A percentile compares a stretch with the other conserved stretches of the same genome.
These are phyloP conservation scores for Hylyphantes graminicola DNA, from an alignment of 1,140 invertebrate genomes.

Conservation along the genomic window DNA sequence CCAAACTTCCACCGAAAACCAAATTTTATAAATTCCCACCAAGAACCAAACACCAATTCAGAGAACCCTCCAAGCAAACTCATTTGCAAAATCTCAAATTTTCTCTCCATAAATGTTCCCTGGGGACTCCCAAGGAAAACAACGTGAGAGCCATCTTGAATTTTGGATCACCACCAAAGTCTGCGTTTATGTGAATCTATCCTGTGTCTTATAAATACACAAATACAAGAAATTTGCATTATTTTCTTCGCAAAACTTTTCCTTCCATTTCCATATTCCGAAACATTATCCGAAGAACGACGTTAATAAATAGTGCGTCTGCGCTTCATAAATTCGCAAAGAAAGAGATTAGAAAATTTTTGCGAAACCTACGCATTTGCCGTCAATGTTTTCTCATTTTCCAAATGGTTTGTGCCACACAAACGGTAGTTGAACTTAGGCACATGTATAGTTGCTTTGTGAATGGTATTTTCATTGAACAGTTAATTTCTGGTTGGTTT, in stretches of 20 bases:
- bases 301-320: conserved; percentile 45
- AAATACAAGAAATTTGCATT: conserved; percentile 55
- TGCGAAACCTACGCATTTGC: not conserved
- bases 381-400: conserved; percentile 8
- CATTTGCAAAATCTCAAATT: no score
- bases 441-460: not conserved
- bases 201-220: conserved; percentile 36
- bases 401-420: not conserved
- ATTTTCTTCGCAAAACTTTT: conserved; percentile 30
- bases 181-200: no score
- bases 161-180: no score
- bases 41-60: no score
- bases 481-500: no score
- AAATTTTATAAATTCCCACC: no score
- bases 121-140: no score
- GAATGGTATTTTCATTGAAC: no score
- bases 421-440: conserved; percentile 26
- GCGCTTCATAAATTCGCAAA: conserved; percentile 26
- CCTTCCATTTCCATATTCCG: conserved; percentile 36
- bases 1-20: no score
- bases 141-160: no score
- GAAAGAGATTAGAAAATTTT: conserved; percentile 29
- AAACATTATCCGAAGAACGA: conserved; percentile 38
- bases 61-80: no score
- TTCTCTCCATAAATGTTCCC: no score